These are phyloP conservation scores for Melanotaenia pygmaea DNA, from an alignment of 2,797 vertebrate genomes.

Conservation along the genomic window DNA sequence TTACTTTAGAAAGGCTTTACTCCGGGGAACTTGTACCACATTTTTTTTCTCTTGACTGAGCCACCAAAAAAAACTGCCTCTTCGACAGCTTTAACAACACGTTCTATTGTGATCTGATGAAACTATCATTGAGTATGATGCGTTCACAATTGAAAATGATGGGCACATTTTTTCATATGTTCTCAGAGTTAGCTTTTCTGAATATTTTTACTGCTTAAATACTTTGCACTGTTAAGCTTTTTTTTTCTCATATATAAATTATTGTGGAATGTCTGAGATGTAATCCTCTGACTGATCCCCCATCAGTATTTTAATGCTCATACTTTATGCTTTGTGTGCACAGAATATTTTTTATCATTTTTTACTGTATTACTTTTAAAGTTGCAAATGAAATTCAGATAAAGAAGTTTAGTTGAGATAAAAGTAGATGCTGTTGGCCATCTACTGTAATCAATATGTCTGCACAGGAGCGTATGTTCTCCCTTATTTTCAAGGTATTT, in stretches of 20 bases:
- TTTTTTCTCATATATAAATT: constrained; percentile 39
- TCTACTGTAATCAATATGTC: constrained; percentile 41
- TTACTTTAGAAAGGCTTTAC: constrained; percentile 51
- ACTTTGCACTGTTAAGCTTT: constrained; percentile 66
- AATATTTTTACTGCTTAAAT: constrained; percentile 48
- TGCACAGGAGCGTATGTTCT: constrained; percentile 40
- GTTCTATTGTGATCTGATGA: constrained; percentile 36
- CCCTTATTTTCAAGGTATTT: constrained; percentile 39
- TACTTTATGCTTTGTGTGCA: constrained; percentile 58
- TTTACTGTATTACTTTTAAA: constrained; percentile 65
- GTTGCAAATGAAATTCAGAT: constrained; percentile 58
- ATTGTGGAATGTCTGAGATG: constrained; percentile 53
- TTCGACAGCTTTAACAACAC: constrained; percentile 41
- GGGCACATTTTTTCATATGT: constrained; percentile 38
- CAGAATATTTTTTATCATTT: constrained; percentile 55
- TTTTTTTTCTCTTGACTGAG: constrained; percentile 44
- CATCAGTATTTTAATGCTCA: constrained; percentile 56
- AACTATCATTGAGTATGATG: constrained; percentile 24
- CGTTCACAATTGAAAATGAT: constrained; percentile 29
- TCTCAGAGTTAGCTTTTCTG: constrained; percentile 47
- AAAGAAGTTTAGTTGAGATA: constrained; percentile 32
- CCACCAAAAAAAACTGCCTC: constrained; percentile 50
- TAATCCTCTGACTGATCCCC: constrained; percentile 51
- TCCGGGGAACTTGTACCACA: constrained; percentile 44
- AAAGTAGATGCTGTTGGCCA: constrained; percentile 18